Evolutionary conservation across 2,888 invertebrate genomes (phyloP).

Genomic region (Ectemnius cavifrons): DNA sequence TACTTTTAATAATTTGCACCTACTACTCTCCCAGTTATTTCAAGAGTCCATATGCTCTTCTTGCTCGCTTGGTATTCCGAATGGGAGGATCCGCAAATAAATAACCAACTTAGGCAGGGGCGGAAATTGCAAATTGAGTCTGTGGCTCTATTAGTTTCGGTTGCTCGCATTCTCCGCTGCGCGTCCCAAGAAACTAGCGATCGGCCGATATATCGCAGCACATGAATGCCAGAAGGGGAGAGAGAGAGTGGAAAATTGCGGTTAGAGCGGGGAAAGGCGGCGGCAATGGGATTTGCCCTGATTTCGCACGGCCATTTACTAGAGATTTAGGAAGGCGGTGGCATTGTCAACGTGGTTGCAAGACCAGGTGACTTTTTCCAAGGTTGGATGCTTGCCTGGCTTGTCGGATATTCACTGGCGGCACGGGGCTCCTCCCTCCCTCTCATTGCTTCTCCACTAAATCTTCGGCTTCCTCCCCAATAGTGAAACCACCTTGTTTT

Average conservation of each 20-base stretch:
- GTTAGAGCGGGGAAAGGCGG: too few relatives aligned
- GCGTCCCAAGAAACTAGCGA: too few relatives aligned
- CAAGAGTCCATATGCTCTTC: too few relatives aligned
- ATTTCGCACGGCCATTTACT: constrained; percentile 68
- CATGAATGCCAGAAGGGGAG: not conserved
- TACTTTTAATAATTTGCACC: too few relatives aligned
- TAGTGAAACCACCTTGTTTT: constrained; percentile 50
- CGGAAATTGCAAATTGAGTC: constrained; percentile 38
- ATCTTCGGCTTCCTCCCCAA: constrained; percentile 57
- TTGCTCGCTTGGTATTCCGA: too few relatives aligned
- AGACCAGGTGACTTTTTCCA: constrained; percentile 66
- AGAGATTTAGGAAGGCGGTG: constrained; percentile 57
- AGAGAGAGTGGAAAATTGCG: constrained; percentile 27
- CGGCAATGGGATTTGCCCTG: constrained; percentile 65
- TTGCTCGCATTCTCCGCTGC: too few relatives aligned
- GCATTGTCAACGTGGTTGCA: constrained; percentile 58
- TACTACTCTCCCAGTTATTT: too few relatives aligned
- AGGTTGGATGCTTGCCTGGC: constrained; percentile 13
- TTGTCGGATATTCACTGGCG: constrained; percentile 11
- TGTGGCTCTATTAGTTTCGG: constrained; percentile 47
- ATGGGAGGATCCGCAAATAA: too few relatives aligned
- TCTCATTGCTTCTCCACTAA: constrained; percentile 40
- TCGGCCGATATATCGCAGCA: too few relatives aligned
- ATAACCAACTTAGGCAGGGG: not conserved
- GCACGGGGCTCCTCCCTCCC: constrained; percentile 56